Evolutionary conservation across 2,797 vertebrate genomes (phyloP), one percentile per base, ranked within the genome.

Genomic region (Agapornis canus): DNA sequence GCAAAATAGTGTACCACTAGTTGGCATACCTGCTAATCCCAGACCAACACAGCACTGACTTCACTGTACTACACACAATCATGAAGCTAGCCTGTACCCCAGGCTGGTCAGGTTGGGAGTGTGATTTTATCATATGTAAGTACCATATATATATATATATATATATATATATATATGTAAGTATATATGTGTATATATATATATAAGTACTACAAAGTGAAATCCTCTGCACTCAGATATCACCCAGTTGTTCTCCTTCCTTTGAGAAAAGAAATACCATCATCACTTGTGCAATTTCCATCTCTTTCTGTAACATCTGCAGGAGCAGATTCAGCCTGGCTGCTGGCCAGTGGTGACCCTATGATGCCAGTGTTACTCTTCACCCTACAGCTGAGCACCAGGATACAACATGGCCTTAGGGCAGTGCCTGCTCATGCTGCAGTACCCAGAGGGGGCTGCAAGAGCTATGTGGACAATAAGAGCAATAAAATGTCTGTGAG

Each of bases 101-200:
- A 0, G 35, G 35, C 35, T 35, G 35, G 35, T 35, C 4, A 1
- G 1, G 4, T 0, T 78, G 42, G 45, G 52, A 54, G 4, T 9
- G 13, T 18, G 45, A 75, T 26, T 2, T 31, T 78, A n/a, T 13
- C 31, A 39, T 39, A 39, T 39, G 54, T 21, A 13, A 31, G 59
- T 21, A 10, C 22, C 4, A 54, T 19, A 5, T 39, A 39, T 39
- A 39, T 37, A 37, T 37, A 11, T 37, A 37, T 37, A 37, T 37
- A 37, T 37, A 11, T 37, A 11, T 37, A 11, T 37, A 11, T 39
- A 39, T 39, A 39, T 39, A 39, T 39, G 11, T 39, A 39, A 35
- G 35, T 39, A 39, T 39, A 39, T 39, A 39, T 39, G 11, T 39
- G 11, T 39, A 39, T 39, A 39, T 39, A 39, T 39, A 39, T 39